Conservation (phyloP, 2,113 vertebrate genomes). For the Cricetomys ansorgei region DNA sequence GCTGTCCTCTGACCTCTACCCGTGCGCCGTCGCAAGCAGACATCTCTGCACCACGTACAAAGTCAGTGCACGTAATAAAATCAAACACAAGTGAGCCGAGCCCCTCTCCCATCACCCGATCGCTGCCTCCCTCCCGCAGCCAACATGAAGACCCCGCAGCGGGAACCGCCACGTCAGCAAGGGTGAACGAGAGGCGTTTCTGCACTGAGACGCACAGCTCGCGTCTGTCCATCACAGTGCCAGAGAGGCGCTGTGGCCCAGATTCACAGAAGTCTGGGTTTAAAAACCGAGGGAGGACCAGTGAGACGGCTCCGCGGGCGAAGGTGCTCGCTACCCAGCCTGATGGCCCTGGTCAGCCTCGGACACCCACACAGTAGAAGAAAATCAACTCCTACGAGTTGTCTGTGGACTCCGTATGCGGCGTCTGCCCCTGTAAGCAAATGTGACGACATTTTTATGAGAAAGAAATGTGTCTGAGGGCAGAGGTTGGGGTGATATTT, state of each 20-base stretch:
- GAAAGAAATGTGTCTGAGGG: neutral
- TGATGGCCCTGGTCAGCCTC: neutral
- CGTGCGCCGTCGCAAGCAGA: neutral
- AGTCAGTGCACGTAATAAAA: neutral
- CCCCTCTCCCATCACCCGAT: neutral
- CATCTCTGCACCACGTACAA: neutral
- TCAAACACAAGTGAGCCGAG: neutral
- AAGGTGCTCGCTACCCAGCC: neutral
- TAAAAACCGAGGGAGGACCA: neutral
- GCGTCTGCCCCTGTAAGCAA: neutral
- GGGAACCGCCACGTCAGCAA: neutral
- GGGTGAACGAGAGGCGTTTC: fast-evolving
- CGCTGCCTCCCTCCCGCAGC: fast-evolving
- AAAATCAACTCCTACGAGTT: neutral
- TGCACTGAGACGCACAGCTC: fast-evolving
- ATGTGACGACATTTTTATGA: neutral
- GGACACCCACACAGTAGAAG: neutral
- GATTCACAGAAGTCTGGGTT: neutral
- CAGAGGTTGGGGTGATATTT: neutral
- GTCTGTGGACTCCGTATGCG: neutral
- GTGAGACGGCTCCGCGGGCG: too few relatives aligned
- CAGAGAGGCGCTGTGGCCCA: neutral
- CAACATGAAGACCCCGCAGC: fast-evolving
- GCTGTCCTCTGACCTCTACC: neutral
- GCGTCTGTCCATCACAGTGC: neutral